These are phyloP conservation scores for Polia nebulosa DNA, from an alignment of 2,888 invertebrate species.

Conservation along the genomic window DNA sequence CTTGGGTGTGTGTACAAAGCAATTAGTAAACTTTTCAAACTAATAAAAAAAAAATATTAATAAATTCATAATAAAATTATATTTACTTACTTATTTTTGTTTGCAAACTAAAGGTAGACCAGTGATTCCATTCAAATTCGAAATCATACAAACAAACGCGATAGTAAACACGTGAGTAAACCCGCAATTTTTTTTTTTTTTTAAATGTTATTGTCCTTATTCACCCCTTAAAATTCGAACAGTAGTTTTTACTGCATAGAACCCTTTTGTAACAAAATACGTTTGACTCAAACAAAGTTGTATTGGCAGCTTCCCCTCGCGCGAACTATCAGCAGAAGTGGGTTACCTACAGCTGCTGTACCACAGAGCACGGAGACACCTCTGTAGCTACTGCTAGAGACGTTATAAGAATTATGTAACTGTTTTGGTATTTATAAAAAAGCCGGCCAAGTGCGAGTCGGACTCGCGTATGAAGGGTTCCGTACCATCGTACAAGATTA, in stretches of 20 bases:
- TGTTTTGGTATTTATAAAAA: no score
- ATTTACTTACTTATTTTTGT: no score
- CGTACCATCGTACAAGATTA: no score
- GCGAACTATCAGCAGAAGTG: slow-evolving; percentile 19
- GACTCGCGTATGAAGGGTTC: no score
- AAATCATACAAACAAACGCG: not conserved
- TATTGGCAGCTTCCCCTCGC: slow-evolving; percentile 42
- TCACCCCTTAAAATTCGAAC: slow-evolving; percentile 7
- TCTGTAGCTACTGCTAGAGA: not conserved
- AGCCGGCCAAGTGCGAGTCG: no score
- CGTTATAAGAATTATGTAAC: not conserved
- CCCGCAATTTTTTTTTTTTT: no score
- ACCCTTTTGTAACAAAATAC: slow-evolving; percentile 10
- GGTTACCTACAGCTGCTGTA: slow-evolving; percentile 37
- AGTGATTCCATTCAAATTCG: not conserved
- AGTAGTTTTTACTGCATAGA: not conserved
- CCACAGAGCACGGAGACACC: not conserved
- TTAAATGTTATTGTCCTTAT: no score
- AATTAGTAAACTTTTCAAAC: no score
- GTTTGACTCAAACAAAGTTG: slow-evolving; percentile 16
- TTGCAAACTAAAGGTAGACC: no score
- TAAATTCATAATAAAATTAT: no score
- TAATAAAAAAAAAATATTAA: no score
- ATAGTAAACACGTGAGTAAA: slow-evolving; percentile 6
- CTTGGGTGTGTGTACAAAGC: no score